Evolutionary conservation across 2,888 invertebrate species (phyloP), one percentile per base, ranked within the genome.

Genomic region (Oscheius sp.): DNA sequence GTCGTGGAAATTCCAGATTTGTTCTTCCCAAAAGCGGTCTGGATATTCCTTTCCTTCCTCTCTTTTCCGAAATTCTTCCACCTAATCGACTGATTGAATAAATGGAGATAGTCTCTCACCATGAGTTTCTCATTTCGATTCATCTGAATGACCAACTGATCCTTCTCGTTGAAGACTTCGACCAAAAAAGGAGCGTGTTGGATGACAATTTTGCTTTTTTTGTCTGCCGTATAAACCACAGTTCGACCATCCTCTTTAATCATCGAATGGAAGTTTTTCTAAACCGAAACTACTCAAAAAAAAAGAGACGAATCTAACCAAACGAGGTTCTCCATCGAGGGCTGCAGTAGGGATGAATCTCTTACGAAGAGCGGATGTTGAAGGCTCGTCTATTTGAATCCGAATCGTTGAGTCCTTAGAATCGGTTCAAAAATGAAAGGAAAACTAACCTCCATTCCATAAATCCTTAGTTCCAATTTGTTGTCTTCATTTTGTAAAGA

Each of bases 1-100:
- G 88, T 99, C 98, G 76, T 93, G 92, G 87, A 96, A 95, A 0
- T 92, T 91, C 87, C 95, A 95, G 89, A 94, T 99, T 84, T 92
- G 93, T 88, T 99, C 98, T 82, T 95, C 92, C 94, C 95, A 95
- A 20, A 92, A 90, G 0, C 93, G 93, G 10, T 94, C 91, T 5
- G 87, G 86, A 65, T 83, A 82, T 61, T 78, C 78, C 27, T 78
- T 76, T 12, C 78, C 74, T 15, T 83, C 83, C 57, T 78, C 78
- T 27, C 81, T 80, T 33, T 73, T 73, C 76, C 93, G 90, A 74
- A 93, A 89, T 74, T 96, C 95, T 86, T 98, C 98, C 87, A 96
- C 93, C 74, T 71, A 46, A 65, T 65, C 17, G 23, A 23, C 74
- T 71, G 50, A 65, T 65, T 20, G 23, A 23, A 52, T 17, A 55